phyloP scores from a whole-genome alignment of 2,888 invertebrate genomes.

The Parelbella ahira region DNA sequence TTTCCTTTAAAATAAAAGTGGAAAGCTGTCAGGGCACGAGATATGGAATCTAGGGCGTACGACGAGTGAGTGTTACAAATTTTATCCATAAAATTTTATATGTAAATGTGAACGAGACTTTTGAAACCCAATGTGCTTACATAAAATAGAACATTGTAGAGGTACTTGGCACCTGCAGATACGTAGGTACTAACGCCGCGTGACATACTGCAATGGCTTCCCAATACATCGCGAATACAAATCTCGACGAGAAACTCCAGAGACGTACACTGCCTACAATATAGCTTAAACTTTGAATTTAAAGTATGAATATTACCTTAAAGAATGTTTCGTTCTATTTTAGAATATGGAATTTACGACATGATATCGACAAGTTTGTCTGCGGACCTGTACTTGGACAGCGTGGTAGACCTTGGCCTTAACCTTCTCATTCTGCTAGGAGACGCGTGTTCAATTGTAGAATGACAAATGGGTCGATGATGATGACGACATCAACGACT shows the following conservation, averaged over 20 bases:
- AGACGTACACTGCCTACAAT: slow-evolving; percentile 36
- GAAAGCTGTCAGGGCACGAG: slow-evolving; percentile 4
- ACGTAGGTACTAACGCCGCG: slow-evolving; percentile 26
- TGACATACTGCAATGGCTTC: slow-evolving; percentile 56
- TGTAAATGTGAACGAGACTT: slow-evolving; percentile 30
- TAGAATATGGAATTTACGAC: slow-evolving; percentile 6
- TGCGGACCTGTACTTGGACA: too few relatives aligned
- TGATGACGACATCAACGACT: too few relatives aligned
- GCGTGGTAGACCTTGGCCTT: too few relatives aligned
- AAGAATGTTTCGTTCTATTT: slow-evolving; percentile 10
- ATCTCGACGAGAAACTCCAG: slow-evolving; percentile 45
- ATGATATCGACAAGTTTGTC: slow-evolving; percentile 25
- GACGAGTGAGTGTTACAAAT: slow-evolving; percentile 25
- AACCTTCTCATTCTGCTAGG: too few relatives aligned
- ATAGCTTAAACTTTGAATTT: slow-evolving; percentile 5
- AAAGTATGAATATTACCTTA: slow-evolving; percentile 3
- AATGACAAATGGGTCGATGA: too few relatives aligned
- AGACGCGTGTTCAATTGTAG: too few relatives aligned
- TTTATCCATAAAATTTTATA: slow-evolving; percentile 31
- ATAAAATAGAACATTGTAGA: slow-evolving; percentile 33
- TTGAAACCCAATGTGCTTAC: slow-evolving; percentile 39
- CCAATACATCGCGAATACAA: slow-evolving; percentile 52
- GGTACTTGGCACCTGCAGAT: slow-evolving; percentile 44
- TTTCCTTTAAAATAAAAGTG: slow-evolving; percentile 2
- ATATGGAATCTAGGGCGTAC: neutral